phyloP scores from a whole-genome alignment of 2,797 vertebrate species.

The Anguilla pacifica region DNA sequence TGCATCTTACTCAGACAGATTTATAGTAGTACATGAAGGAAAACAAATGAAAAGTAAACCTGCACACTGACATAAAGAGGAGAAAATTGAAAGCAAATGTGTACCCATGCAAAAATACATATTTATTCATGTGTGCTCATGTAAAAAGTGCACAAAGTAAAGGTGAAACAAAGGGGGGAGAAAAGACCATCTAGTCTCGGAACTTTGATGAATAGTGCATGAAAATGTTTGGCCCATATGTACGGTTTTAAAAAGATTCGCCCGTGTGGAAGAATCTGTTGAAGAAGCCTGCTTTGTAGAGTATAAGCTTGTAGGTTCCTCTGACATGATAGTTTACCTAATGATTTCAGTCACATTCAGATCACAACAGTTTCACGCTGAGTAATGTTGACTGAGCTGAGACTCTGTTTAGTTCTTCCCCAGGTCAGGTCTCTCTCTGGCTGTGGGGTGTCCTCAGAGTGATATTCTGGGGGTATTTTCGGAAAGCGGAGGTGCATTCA shows the following conservation, averaged over 20 bases:
- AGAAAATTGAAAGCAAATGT: too few species aligned
- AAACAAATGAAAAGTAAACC: too few species aligned
- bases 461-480: conserved; percentile 17
- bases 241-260: not conserved
- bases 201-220: too few species aligned
- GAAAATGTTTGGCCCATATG: not conserved
- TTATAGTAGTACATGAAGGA: too few species aligned
- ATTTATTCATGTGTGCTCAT: too few species aligned
- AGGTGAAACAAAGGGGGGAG: too few species aligned
- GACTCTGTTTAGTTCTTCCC: not conserved
- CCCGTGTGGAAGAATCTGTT: not conserved
- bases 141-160: too few species aligned
- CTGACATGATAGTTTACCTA: not conserved
- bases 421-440: not conserved
- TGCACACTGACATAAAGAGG: too few species aligned
- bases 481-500: conserved; percentile 13
- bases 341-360: not conserved
- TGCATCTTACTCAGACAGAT: not conserved
- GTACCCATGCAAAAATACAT: too few species aligned
- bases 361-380: not conserved
- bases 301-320: too few species aligned
- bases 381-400: not conserved
- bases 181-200: too few species aligned
- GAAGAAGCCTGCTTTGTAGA: too few species aligned
- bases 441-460: conserved; percentile 26